Evolutionary conservation across 92 coral and sea anemone species (phyloP), one percentile per base, ranked within the genome.

Genomic region (Scolanthus callimorphus): DNA sequence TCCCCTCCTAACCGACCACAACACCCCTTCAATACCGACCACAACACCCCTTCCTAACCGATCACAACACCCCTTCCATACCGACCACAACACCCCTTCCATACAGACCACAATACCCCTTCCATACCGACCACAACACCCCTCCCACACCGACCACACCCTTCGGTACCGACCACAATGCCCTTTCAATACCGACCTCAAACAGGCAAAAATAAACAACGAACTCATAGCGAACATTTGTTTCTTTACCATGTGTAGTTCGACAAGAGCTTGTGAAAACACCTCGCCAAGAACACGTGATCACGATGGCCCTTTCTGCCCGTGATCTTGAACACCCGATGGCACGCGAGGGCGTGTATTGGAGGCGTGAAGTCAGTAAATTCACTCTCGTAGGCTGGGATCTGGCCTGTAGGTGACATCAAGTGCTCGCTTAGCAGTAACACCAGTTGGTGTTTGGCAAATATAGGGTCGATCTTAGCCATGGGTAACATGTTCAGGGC

Each of bases 241-340:
- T n/a, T n/a, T n/a, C n/a, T 88, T 38, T 65, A 90, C 97, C 97
- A 90, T 8, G 89, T 90, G 54, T 83, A 90, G 66, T 90, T 85
- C 50, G 76, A 41, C 25, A 85, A 79, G 12, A 90, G 90, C 62
- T 90, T 85, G 46, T 84, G 97, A 44, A 90, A 90, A 57, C 97
- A 90, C 39, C 72, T 81, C n/a, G 89, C 88, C 20, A 90, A 70
- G 59, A 90, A 90, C 59, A 74, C 60, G 41, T 68, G 68, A 43
- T 90, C 97, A 51, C 90, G 72, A 30, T 80, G 71, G 1, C 97
- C 91, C 52, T 78, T 49, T 46, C 76, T 73, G 31, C 85, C 92
- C 2, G 97, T 80, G 71, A 85, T 74, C 69, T 73, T 82, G 77
- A 83, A 90, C 34, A 90, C 86, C 11, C 84, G 62, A 27, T 81